Conservation (phyloP, 2,888 invertebrate species). For the Sphaerophoria rueppellii region DNA sequence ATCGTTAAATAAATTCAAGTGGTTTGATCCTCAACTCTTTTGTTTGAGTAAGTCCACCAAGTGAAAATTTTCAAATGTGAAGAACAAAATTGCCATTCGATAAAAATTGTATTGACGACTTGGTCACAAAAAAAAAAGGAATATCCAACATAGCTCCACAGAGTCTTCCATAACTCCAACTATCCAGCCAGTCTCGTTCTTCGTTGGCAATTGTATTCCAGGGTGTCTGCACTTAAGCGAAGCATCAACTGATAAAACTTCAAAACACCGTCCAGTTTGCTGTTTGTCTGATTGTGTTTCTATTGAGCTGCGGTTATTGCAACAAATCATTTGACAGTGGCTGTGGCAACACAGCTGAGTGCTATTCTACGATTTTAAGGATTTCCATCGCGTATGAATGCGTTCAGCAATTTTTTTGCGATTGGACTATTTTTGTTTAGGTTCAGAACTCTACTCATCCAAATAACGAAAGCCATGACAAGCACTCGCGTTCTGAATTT, state of each 20-base stretch:
- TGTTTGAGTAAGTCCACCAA: slow-evolving; percentile 34
- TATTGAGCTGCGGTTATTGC: slow-evolving; percentile 69
- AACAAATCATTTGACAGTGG: slow-evolving; percentile 67
- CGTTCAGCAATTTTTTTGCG: slow-evolving; percentile 65
- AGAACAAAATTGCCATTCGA: slow-evolving; percentile 59
- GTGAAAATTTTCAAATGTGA: slow-evolving; percentile 43
- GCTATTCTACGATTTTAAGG: slow-evolving; percentile 34
- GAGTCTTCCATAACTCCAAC: slow-evolving; percentile 51
- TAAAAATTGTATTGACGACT: slow-evolving; percentile 55
- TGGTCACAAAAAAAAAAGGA: slow-evolving; percentile 9
- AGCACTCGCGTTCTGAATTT: too few relatives aligned
- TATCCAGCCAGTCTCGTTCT: slow-evolving; percentile 40
- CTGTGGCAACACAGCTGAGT: background rate
- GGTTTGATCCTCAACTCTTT: slow-evolving; percentile 9
- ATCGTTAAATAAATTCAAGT: background rate
- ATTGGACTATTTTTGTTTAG: slow-evolving; percentile 71
- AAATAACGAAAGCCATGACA: slow-evolving; percentile 11
- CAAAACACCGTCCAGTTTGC: slow-evolving; percentile 71
- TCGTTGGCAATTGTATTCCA: slow-evolving; percentile 19
- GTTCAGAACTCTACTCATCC: slow-evolving; percentile 40
- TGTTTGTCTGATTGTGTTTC: slow-evolving; percentile 71
- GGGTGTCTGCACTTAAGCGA: slow-evolving; percentile 42
- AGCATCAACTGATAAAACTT: slow-evolving; percentile 70
- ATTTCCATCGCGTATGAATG: slow-evolving; percentile 20
- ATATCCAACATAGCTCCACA: slow-evolving; percentile 63